These are phyloP conservation scores for Polia nebulosa DNA, from an alignment of 2,888 invertebrate species.

Conservation along the genomic window DNA sequence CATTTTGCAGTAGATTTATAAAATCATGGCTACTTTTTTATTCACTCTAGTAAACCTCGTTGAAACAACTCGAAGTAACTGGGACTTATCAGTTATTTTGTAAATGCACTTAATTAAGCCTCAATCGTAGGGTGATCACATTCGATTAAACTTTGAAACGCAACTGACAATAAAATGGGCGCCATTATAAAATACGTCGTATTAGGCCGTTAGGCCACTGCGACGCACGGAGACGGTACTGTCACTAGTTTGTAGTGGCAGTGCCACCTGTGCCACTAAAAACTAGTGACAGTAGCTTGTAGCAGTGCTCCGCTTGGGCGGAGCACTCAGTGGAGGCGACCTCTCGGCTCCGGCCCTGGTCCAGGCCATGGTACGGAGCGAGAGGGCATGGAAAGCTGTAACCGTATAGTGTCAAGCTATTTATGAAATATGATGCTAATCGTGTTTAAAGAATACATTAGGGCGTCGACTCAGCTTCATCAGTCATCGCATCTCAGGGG, in stretches of 20 bases:
- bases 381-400: no score
- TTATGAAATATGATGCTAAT: no score
- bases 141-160: conserved; percentile 41
- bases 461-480: no score
- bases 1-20: conserved; percentile 40
- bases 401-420: no score
- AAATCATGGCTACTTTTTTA: background rate
- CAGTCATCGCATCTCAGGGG: no score
- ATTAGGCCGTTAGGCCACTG: conserved; percentile 54
- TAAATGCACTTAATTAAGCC: conserved; percentile 1
- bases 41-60: background rate
- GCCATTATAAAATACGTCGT: conserved; percentile 50
- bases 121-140: conserved; percentile 3
- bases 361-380: no score
- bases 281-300: no score
- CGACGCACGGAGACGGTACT: background rate
- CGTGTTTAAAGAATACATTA: no score
- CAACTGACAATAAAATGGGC: conserved; percentile 75
- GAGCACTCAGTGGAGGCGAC: no score
- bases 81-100: conserved; percentile 3
- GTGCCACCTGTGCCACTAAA: no score
- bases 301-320: no score
- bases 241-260: background rate
- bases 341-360: no score
- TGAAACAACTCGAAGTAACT: background rate